These are phyloP conservation scores for Lapara coniferarum DNA, from an alignment of 2,888 invertebrate species.

Conservation along the genomic window DNA sequence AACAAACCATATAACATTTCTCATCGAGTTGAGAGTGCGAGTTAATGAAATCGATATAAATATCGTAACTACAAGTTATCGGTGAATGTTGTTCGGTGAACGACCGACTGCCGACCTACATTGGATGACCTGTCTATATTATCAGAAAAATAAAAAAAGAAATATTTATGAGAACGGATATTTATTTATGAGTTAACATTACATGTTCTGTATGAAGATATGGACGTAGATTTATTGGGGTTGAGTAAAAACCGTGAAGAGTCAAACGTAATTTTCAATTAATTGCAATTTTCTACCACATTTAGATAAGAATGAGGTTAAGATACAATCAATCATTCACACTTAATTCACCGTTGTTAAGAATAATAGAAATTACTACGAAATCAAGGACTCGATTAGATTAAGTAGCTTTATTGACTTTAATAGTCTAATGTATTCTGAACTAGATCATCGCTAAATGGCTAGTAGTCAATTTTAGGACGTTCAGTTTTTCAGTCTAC, in stretches of 20 bases:
- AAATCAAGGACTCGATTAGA: too few relatives aligned
- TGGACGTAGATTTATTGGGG: not conserved
- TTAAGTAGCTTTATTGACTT: too few relatives aligned
- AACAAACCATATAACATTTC: constrained; percentile 32
- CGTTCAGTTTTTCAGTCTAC: too few relatives aligned
- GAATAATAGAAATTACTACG: too few relatives aligned
- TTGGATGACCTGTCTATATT: constrained; percentile 33
- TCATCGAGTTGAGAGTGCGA: constrained; percentile 32
- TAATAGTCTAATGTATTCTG: too few relatives aligned
- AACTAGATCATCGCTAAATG: too few relatives aligned
- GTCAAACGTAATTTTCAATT: not conserved
- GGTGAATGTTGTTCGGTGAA: constrained; percentile 40
- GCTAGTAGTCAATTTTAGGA: too few relatives aligned
- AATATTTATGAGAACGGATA: constrained; percentile 1
- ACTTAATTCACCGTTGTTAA: too few relatives aligned
- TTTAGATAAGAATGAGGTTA: too few relatives aligned
- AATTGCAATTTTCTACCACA: not conserved
- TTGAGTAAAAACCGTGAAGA: not conserved
- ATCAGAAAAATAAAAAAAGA: constrained; percentile 28
- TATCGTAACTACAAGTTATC: constrained; percentile 46
- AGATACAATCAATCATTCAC: too few relatives aligned
- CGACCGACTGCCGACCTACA: constrained; percentile 50
- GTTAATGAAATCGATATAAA: constrained; percentile 49
- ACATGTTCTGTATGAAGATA: not conserved
- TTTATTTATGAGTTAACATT: not conserved